Evolutionary conservation across 2,113 vertebrate species (phyloP), one percentile per base, ranked within the genome.

Genomic region (Rhynchomys soricoides): DNA sequence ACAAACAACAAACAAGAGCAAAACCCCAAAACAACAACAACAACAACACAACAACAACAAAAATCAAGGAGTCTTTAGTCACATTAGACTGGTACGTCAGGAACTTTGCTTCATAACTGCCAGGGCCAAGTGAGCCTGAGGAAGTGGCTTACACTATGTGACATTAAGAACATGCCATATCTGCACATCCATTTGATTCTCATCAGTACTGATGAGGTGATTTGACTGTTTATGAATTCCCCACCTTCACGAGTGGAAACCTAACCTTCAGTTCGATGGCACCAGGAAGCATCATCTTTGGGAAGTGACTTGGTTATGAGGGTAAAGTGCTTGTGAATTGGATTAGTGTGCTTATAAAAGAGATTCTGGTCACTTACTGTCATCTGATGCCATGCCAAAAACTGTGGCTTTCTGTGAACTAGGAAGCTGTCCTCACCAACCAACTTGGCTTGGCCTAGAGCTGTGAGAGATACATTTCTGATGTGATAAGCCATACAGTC

Each of bases 81-180:
- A 77, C 22, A 1, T 57, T 0, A 3, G 71, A 29, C 0, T 4
- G 77, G 64, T 16, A 13, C 31, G 24, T 62, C 37, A 37, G 68
- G 88, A 95, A 45, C 0, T 43, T 88, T 22, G 31, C 55, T 95
- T 64, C 29, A 1, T 48, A 24, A 45, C 62, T 26, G 77, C 24
- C 11, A 45, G 8, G n/a, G 78, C 59, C 37, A 26, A n/a, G 62
- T 31, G 68, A 48, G 37, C 62, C 31, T 1, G 55, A 59, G 48
- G 9, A 40, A 19, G 34, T 10, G 8, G 43, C 29, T 57, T 57
- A 37, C 40, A 6, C 4, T 9, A 4, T 6, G 66, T 64, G n/a
- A 22, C 21, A 29, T 1, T 13, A 7, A 83, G 83, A 71, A 16
- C 52, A 24, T 26, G 48, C 31, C 4, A 0, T 40, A 7, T 75